Percentiles rank a stretch among this genome's conserved stretches.
Conservation (phyloP, 2,797 vertebrate genomes). For the Hippocampus kuda region DNA sequence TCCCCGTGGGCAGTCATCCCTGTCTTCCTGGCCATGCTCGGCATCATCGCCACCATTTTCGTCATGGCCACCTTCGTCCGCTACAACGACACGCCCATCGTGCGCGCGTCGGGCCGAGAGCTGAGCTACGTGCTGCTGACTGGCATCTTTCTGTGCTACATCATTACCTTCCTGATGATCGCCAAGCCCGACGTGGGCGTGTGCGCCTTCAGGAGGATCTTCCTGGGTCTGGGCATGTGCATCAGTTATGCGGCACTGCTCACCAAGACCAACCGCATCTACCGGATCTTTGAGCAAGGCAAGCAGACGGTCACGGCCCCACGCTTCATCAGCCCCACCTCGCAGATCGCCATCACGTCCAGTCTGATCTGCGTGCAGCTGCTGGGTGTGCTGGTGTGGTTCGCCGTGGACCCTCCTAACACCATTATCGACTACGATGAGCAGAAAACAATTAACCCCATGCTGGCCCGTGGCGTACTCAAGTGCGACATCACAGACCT, state of each 20-base stretch:
- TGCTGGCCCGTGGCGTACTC: conserved; percentile 84
- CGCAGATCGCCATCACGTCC: conserved; percentile 91
- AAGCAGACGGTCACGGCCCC: conserved; percentile 95
- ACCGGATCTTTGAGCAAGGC: conserved; percentile 96
- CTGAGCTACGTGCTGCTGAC: conserved; percentile 95
- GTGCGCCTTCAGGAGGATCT: conserved; percentile 91
- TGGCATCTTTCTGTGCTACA: conserved; percentile 96
- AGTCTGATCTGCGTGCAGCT: conserved; percentile 93
- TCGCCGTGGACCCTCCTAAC: conserved; percentile 91
- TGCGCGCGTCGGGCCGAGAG: conserved; percentile 90
- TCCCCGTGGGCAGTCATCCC: conserved; percentile 95
- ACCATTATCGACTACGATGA: conserved; percentile 95
- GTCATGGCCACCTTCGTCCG: conserved; percentile 94
- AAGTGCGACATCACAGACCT: conserved; percentile 99
- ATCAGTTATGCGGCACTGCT: conserved; percentile 96
- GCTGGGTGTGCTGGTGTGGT: conserved; percentile 94
- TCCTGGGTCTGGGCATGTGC: conserved; percentile 96
- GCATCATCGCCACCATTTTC: conserved; percentile 93
- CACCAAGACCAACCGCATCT: conserved; percentile 98
- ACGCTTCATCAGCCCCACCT: conserved; percentile 91
- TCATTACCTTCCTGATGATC: conserved; percentile 98
- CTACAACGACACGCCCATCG: conserved; percentile 95
- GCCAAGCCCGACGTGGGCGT: conserved; percentile 88
- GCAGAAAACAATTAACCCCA: conserved; percentile 88
- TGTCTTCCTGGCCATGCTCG: conserved; percentile 96